These are phyloP conservation scores for Papilio helenus DNA, from an alignment of 1,140 invertebrate species.

Conservation along the genomic window DNA sequence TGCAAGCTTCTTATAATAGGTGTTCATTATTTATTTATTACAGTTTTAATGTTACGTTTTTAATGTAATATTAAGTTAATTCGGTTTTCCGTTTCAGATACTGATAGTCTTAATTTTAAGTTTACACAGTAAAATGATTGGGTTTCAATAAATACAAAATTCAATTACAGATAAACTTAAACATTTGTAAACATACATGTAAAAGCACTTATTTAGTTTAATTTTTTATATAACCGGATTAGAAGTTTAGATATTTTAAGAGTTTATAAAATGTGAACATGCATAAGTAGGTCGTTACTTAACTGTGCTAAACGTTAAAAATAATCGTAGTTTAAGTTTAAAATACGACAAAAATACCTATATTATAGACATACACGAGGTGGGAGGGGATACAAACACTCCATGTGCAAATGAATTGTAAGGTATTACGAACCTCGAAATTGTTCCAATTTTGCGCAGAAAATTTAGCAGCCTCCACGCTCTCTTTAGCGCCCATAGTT, in stretches of 20 bases:
- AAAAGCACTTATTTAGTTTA: not conserved
- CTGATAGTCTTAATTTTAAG: not conserved
- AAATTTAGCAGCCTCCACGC: slow-evolving; percentile 88
- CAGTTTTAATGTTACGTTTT: not conserved
- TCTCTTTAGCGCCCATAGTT: slow-evolving; percentile 88
- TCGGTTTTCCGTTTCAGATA: not conserved
- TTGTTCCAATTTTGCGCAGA: slow-evolving; percentile 89
- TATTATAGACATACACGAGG: slow-evolving; percentile 72
- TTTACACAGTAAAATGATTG: not conserved
- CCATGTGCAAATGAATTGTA: slow-evolving; percentile 80
- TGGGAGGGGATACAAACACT: slow-evolving; percentile 79
- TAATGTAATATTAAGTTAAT: not conserved
- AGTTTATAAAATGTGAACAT: slow-evolving; percentile 65
- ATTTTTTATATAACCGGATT: not conserved
- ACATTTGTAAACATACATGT: not conserved
- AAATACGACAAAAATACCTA: slow-evolving; percentile 61
- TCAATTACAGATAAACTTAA: not conserved
- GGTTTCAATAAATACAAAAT: not conserved
- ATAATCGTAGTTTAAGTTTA: slow-evolving; percentile 58
- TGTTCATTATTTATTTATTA: not conserved
- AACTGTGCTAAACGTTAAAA: slow-evolving; percentile 65
- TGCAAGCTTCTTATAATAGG: slow-evolving; percentile 21
- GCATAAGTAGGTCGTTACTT: slow-evolving; percentile 65
- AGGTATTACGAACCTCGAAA: slow-evolving; percentile 86
- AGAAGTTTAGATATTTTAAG: not conserved